Evolutionary conservation across 2,797 vertebrate species (phyloP).

Genomic region (Echiichthys vipera): DNA sequence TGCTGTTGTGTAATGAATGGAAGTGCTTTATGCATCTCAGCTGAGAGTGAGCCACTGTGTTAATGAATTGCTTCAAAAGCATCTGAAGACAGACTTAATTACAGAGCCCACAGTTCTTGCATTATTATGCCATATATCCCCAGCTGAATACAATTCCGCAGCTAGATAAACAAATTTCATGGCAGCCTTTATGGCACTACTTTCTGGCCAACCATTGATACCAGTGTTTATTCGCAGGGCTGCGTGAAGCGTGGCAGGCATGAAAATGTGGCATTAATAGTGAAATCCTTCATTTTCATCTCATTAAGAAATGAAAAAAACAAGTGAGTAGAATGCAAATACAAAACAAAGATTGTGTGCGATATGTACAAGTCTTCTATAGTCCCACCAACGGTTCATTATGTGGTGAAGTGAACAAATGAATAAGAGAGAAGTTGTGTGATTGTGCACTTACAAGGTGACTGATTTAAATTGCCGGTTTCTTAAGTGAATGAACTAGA

Average conservation of each 20-base stretch:
- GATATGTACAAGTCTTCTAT: slow-evolving; percentile 53
- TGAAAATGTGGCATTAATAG: slow-evolving; percentile 87
- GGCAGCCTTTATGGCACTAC: slow-evolving; percentile 81
- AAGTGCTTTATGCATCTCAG: slow-evolving; percentile 78
- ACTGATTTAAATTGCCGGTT: slow-evolving; percentile 55
- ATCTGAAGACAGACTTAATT: slow-evolving; percentile 88
- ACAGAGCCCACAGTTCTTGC: slow-evolving; percentile 80
- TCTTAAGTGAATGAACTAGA: slow-evolving; percentile 28
- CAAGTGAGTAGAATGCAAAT: slow-evolving; percentile 82
- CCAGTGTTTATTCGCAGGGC: slow-evolving; percentile 87
- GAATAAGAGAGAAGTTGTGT: slow-evolving; percentile 32
- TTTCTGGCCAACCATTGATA: slow-evolving; percentile 87
- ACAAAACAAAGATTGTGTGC: slow-evolving; percentile 61
- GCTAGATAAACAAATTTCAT: slow-evolving; percentile 86
- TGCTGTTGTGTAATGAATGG: slow-evolving; percentile 78
- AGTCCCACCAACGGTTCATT: slow-evolving; percentile 54
- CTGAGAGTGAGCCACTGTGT: slow-evolving; percentile 78
- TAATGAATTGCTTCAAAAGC: slow-evolving; percentile 87
- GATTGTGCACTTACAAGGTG: slow-evolving; percentile 17
- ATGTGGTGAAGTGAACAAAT: slow-evolving; percentile 56
- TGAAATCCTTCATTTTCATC: slow-evolving; percentile 90
- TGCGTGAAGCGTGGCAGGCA: slow-evolving; percentile 84
- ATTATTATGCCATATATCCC: slow-evolving; percentile 84
- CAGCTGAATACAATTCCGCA: slow-evolving; percentile 77
- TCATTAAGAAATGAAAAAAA: slow-evolving; percentile 83